Conservation (phyloP, 2,888 invertebrate genomes). For the Scelioninae gen. 1 region DNA sequence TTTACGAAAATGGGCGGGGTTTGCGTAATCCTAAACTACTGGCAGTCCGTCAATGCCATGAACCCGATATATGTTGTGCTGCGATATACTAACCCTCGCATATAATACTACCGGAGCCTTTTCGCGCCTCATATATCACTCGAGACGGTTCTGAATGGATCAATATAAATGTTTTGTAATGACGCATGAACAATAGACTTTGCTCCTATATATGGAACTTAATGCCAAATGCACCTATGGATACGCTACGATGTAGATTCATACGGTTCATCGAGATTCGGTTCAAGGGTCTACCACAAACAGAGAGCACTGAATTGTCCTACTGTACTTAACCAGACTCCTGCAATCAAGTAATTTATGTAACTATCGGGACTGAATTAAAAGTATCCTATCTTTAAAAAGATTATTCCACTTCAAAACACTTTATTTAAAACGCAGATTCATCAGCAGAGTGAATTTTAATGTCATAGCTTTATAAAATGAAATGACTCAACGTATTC, state of each 20-base stretch:
- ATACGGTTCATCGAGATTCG: slow-evolving; percentile 59
- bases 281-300: slow-evolving; percentile 66
- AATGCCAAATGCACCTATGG: slow-evolving; percentile 36
- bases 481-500: too few species aligned
- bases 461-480: too few species aligned
- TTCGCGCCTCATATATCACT: slow-evolving; percentile 69
- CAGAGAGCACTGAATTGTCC: slow-evolving; percentile 60
- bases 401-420: background rate
- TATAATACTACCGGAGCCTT: slow-evolving; percentile 65
- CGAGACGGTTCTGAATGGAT: slow-evolving; percentile 71
- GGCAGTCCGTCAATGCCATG: slow-evolving; percentile 37
- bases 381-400: background rate
- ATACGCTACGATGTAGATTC: slow-evolving; percentile 44
- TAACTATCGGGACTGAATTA: slow-evolving; percentile 16
- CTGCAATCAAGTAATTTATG: slow-evolving; percentile 38
- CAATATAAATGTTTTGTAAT: slow-evolving; percentile 73
- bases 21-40: slow-evolving; percentile 49
- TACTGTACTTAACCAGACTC: slow-evolving; percentile 40
- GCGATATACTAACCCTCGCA: slow-evolving; percentile 51
- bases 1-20: slow-evolving; percentile 16
- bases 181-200: slow-evolving; percentile 69
- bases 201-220: slow-evolving; percentile 29
- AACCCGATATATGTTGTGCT: slow-evolving; percentile 29
- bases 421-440: too few species aligned
- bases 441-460: too few species aligned